A percentile compares a stretch with the other conserved stretches of the same genome.
These are phyloP conservation scores for Hyles euphorbiae DNA, from an alignment of 1,140 invertebrate species.

Conservation along the genomic window DNA sequence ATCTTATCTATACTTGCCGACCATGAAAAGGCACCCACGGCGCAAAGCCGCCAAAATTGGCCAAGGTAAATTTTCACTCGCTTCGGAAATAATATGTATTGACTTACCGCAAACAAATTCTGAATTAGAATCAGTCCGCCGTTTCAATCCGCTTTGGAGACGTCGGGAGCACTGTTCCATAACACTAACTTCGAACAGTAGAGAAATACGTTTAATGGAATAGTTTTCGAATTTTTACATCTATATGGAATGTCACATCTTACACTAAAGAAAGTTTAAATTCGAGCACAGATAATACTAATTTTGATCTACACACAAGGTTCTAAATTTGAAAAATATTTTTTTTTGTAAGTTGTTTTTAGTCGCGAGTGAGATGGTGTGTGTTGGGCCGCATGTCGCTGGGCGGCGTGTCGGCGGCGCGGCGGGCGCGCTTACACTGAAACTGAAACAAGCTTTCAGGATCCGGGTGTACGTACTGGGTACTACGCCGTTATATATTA, in stretches of 20 bases:
- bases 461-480: neutral
- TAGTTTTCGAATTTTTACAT: too few relatives aligned
- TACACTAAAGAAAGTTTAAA: too few relatives aligned
- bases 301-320: too few relatives aligned
- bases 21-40: conserved; percentile 4
- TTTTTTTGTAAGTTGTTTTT: too few relatives aligned
- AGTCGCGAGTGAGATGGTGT: too few relatives aligned
- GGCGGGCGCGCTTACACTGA: conserved; percentile 3
- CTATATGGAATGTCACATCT: too few relatives aligned
- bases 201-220: too few relatives aligned
- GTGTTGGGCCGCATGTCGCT: neutral
- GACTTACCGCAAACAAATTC: conserved; percentile 8
- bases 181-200: neutral
- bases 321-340: too few relatives aligned
- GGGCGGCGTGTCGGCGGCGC: conserved; percentile 2
- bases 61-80: neutral
- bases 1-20: conserved; percentile 4
- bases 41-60: neutral
- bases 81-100: conserved; percentile 6
- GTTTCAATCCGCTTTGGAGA: neutral
- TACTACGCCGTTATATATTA: neutral
- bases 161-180: conserved; percentile 2
- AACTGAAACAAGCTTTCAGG: conserved; percentile 1
- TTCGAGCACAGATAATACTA: too few relatives aligned
- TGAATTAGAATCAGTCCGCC: conserved; percentile 1